phyloP scores from a whole-genome alignment of 1,140 invertebrate genomes.

The Pentalonia nigronervosa region DNA sequence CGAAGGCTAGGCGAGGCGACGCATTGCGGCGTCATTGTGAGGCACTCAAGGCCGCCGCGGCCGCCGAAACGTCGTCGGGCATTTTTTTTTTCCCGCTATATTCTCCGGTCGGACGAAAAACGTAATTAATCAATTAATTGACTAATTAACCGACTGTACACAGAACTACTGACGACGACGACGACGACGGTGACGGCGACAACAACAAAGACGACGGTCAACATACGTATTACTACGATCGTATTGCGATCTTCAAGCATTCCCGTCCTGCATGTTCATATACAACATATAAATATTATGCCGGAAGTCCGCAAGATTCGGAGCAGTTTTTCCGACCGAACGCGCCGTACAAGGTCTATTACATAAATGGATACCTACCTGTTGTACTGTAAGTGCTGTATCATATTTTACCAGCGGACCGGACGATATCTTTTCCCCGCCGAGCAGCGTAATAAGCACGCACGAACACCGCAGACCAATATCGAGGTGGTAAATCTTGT shows the following conservation, averaged over 20 bases:
- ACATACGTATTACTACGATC: not conserved
- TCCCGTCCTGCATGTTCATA: not conserved
- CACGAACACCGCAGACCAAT: too few relatives aligned
- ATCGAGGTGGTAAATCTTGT: not conserved
- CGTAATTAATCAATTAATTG: slow-evolving; percentile 34
- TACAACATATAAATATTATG: not conserved
- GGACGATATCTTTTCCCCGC: not conserved
- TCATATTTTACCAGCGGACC: not conserved
- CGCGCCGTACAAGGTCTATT: not conserved
- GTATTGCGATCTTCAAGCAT: not conserved
- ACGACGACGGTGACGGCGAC: not conserved
- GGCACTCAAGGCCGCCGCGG: not conserved
- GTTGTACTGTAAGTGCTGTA: not conserved
- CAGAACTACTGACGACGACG: not conserved
- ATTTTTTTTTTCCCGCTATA: not conserved
- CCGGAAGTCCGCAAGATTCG: not conserved
- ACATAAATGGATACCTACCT: not conserved
- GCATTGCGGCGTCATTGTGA: not conserved
- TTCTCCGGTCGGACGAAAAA: not conserved
- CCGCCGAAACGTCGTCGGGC: slow-evolving; percentile 6
- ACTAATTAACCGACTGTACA: not conserved
- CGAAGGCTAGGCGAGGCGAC: not conserved
- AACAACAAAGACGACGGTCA: not conserved
- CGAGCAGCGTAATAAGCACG: not conserved
- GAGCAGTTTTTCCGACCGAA: slow-evolving; percentile 13